These are phyloP conservation scores for Drosophila pseudoananassae DNA, from an alignment of 1,140 invertebrate genomes.

Conservation along the genomic window DNA sequence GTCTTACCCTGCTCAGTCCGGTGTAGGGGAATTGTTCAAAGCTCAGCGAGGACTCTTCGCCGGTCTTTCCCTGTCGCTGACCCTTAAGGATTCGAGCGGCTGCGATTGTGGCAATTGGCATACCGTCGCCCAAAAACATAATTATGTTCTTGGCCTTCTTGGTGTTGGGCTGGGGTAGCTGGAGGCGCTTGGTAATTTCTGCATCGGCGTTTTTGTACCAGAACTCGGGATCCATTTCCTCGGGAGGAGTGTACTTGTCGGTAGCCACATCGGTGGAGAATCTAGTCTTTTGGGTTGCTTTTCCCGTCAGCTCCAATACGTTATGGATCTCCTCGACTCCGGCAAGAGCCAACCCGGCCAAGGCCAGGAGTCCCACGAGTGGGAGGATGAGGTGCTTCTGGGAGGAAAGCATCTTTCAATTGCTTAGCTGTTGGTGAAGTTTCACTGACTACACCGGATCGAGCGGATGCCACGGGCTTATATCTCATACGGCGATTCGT, in stretches of 20 bases:
- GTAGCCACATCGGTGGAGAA: conserved; percentile 45
- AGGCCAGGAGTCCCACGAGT: conserved; percentile 17
- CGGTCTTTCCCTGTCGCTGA: conserved; percentile 85
- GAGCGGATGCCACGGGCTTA: conserved; percentile 1
- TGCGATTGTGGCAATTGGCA: conserved; percentile 89
- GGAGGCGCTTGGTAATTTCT: conserved; percentile 57
- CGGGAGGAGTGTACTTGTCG: conserved; percentile 57
- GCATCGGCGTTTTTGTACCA: conserved; percentile 63
- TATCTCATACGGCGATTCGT: conserved; percentile 19
- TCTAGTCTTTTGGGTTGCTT: not conserved
- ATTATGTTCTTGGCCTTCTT: conserved; percentile 89
- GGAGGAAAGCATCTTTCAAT: conserved; percentile 24
- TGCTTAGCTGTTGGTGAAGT: conserved; percentile 16
- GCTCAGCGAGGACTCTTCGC: conserved; percentile 88
- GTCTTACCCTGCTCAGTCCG: conserved; percentile 87
- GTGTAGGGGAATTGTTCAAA: conserved; percentile 91
- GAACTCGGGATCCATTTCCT: conserved; percentile 61
- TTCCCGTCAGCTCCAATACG: conserved; percentile 25
- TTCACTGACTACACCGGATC: conserved; percentile 15
- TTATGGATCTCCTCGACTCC: conserved; percentile 36
- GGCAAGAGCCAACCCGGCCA: conserved; percentile 12
- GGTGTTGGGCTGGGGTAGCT: conserved; percentile 8
- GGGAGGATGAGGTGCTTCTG: conserved; percentile 19
- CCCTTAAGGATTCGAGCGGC: conserved; percentile 89
- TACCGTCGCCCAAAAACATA: conserved; percentile 91